Evolutionary conservation across 2,113 vertebrate species (phyloP).

Genomic region (Eudyptes chrysolophus): DNA sequence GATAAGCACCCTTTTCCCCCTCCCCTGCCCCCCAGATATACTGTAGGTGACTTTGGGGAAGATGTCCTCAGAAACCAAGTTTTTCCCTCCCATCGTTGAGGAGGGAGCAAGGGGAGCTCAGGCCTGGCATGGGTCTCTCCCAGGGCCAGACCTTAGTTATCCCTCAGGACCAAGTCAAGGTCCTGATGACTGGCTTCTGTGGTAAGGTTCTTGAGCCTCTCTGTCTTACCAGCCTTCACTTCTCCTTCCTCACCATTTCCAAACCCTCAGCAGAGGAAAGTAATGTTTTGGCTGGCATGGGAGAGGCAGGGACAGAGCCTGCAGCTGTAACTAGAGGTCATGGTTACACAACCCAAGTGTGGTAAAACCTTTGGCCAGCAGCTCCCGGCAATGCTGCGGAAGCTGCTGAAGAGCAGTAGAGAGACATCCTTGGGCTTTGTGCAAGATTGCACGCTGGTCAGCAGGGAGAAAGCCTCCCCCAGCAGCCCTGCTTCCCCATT

Average conservation of each 20-base stretch:
- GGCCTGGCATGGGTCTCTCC: neutral
- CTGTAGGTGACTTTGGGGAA: neutral
- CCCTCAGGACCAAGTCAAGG: neutral
- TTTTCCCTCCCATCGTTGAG: rapidly evolving
- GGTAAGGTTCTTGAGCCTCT: neutral
- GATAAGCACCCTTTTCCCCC: neutral
- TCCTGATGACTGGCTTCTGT: neutral
- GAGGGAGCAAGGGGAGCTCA: neutral
- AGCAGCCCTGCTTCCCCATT: slow-evolving; percentile 31
- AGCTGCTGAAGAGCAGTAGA: slow-evolving; percentile 42
- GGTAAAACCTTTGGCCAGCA: slow-evolving; percentile 40
- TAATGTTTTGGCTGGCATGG: neutral
- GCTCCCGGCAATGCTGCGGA: slow-evolving; percentile 55
- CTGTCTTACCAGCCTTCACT: neutral
- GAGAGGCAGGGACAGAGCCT: neutral
- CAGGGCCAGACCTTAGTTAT: neutral
- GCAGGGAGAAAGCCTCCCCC: slow-evolving; percentile 7
- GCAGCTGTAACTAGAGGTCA: slow-evolving; percentile 8
- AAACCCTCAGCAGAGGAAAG: neutral
- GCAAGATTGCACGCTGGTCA: slow-evolving; percentile 37
- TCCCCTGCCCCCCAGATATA: neutral
- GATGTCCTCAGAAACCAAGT: neutral
- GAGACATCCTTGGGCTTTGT: neutral
- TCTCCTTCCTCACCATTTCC: neutral
- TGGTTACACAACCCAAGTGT: slow-evolving; percentile 8